These are phyloP conservation scores for Manis crassicaudata DNA, from an alignment of 2,797 vertebrate species.

Conservation along the genomic window DNA sequence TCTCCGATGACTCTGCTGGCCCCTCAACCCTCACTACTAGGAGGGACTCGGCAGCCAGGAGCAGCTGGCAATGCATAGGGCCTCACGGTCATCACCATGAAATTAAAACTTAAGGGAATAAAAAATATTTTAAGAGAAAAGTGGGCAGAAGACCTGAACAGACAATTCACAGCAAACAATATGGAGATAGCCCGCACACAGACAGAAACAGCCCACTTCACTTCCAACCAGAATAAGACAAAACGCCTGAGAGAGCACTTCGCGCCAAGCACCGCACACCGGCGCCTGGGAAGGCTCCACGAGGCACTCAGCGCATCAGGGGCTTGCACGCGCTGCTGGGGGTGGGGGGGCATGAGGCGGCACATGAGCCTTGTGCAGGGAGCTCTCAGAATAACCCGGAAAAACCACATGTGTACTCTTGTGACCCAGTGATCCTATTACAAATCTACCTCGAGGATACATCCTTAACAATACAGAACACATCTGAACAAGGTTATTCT, in stretches of 20 bases:
- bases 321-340: rapidly evolving
- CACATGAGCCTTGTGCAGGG: rapidly evolving
- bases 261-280: neutral
- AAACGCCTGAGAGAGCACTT: neutral
- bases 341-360: neutral
- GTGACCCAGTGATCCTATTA: neutral
- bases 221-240: neutral
- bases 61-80: neutral
- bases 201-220: neutral
- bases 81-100: neutral
- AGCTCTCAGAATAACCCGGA: neutral
- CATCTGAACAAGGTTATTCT: neutral
- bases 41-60: neutral
- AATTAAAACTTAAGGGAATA: neutral
- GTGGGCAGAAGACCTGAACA: neutral
- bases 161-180: neutral
- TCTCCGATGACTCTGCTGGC: neutral
- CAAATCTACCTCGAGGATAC: neutral
- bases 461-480: neutral
- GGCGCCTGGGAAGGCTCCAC: neutral
- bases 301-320: neutral
- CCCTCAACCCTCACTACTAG: neutral
- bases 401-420: neutral
- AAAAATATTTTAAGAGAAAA: neutral
- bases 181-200: neutral